phyloP scores from a whole-genome alignment of 2,113 vertebrate genomes.

The Lanius ludovicianus region DNA sequence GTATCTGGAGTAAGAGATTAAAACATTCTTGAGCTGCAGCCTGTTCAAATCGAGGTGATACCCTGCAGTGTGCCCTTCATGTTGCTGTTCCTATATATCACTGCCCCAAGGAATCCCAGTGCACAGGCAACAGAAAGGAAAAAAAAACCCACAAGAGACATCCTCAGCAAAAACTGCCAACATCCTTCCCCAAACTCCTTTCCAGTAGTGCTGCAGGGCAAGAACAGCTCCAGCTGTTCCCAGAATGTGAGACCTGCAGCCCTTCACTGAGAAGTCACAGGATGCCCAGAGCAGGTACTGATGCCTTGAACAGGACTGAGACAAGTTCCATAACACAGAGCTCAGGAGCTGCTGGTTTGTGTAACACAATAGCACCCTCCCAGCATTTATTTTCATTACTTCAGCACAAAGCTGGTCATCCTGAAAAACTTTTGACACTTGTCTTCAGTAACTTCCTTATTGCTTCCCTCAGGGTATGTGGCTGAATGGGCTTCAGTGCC shows the following conservation, averaged over 20 bases:
- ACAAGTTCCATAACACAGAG: background rate
- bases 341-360: background rate
- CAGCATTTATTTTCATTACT: background rate
- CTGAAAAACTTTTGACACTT: background rate
- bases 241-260: fast-evolving
- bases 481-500: background rate
- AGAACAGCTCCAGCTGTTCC: background rate
- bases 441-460: background rate
- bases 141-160: background rate
- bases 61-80: background rate
- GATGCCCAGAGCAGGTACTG: background rate
- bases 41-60: fast-evolving
- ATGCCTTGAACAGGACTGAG: background rate
- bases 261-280: background rate
- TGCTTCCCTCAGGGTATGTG: background rate
- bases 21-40: background rate
- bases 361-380: fast-evolving
- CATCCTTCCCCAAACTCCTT: background rate
- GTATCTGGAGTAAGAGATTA: background rate
- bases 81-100: background rate
- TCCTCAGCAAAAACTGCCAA: background rate
- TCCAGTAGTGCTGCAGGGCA: background rate
- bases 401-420: background rate
- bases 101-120: background rate
- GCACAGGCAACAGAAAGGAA: background rate